These are phyloP conservation scores for Caenorhabditis doughertyi DNA, from an alignment of 2,888 invertebrate genomes.

Conservation along the genomic window DNA sequence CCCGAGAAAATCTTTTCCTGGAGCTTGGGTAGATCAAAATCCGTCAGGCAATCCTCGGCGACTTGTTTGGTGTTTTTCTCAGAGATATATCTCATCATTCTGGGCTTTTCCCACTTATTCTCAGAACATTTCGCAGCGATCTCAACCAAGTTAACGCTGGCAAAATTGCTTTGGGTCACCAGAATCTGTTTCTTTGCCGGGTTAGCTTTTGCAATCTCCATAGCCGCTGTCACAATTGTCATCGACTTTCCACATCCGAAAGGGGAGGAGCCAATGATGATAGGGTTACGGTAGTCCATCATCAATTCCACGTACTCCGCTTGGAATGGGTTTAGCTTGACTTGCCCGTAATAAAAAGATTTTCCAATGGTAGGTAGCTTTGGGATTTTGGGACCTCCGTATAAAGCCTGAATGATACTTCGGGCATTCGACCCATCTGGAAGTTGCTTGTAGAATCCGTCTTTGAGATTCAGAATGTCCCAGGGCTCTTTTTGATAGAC, in stretches of 20 bases:
- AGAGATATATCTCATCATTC: constrained; percentile 9
- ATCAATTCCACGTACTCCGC: not conserved
- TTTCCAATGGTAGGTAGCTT: too few relatives aligned
- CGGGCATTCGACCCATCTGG: not conserved
- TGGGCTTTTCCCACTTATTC: not conserved
- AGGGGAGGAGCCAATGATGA: constrained; percentile 13
- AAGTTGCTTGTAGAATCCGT: not conserved
- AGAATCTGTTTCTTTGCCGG: not conserved
- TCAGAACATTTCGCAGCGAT: not conserved
- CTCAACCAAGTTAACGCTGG: constrained; percentile 8
- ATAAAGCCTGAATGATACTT: constrained; percentile 13
- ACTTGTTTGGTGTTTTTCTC: not conserved
- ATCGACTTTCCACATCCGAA: constrained; percentile 25
- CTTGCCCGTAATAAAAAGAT: not conserved
- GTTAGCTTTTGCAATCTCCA: not conserved
- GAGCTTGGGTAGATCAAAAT: not conserved
- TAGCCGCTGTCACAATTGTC: constrained; percentile 14
- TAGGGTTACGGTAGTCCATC: not conserved
- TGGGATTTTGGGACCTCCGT: not conserved
- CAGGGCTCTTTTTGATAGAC: not conserved
- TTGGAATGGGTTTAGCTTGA: not conserved
- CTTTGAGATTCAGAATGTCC: not conserved
- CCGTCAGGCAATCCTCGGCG: not conserved
- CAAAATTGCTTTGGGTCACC: constrained; percentile 17
- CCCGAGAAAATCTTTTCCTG: not conserved